Conservation (phyloP, 2,888 invertebrate genomes). For the Cephus sareptanus region DNA sequence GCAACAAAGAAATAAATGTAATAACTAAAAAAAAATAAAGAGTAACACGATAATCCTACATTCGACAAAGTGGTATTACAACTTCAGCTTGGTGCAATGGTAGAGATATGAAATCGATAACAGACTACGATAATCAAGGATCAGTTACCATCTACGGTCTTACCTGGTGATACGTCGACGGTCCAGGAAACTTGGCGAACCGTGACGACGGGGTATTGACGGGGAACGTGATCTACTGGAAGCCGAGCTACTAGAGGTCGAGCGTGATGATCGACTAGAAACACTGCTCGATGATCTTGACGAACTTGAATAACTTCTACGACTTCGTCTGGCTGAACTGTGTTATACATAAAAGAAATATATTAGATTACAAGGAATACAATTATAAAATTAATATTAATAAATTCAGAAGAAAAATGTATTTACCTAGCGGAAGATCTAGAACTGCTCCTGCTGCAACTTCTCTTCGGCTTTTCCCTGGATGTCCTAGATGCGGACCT, state of each 20-base stretch:
- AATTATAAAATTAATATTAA: background rate
- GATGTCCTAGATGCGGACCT: conserved; percentile 50
- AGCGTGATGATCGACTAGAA: conserved; percentile 71
- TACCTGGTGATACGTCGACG: conserved; percentile 95
- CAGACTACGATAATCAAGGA: conserved; percentile 17
- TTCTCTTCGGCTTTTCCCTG: conserved; percentile 47
- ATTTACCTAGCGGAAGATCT: conserved; percentile 54
- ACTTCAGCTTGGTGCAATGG: conserved; percentile 43
- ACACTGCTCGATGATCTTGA: conserved; percentile 68
- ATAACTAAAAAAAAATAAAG: conserved; percentile 31
- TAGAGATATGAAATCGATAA: conserved; percentile 24
- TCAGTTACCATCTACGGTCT: conserved; percentile 30
- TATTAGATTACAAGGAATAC: background rate
- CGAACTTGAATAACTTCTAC: conserved; percentile 60
- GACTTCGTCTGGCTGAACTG: conserved; percentile 55
- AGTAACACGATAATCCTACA: conserved; percentile 31
- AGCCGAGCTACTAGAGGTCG: conserved; percentile 61
- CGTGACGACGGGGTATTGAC: conserved; percentile 92
- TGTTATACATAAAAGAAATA: background rate
- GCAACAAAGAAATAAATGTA: conserved; percentile 27
- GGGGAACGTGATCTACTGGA: conserved; percentile 77
- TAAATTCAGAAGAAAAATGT: background rate
- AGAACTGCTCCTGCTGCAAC: conserved; percentile 52
- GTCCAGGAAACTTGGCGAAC: conserved; percentile 94
- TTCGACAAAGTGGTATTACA: conserved; percentile 36